phyloP scores from a whole-genome alignment of 2,888 invertebrate genomes.

The Linnaemya vulpina region DNA sequence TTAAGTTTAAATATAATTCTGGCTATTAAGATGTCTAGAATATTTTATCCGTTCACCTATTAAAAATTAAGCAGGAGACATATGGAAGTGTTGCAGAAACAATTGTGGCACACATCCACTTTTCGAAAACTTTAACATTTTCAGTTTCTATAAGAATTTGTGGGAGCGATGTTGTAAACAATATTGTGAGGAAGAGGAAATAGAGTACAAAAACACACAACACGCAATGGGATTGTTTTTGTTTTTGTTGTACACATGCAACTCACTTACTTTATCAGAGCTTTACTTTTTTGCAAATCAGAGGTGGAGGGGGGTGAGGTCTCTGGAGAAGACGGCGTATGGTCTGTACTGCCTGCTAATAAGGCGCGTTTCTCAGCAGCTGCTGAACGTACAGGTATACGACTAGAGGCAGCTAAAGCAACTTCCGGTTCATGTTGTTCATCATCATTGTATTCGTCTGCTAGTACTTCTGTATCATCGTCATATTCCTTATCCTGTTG shows the following conservation, averaged over 20 bases:
- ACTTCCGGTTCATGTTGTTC: slow-evolving; percentile 69
- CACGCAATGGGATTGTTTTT: slow-evolving; percentile 19
- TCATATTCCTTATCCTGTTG: slow-evolving; percentile 29
- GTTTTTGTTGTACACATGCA: slow-evolving; percentile 30
- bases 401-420: slow-evolving; percentile 76
- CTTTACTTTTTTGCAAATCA: slow-evolving; percentile 75
- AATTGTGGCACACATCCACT: slow-evolving; percentile 17
- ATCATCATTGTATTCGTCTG: slow-evolving; percentile 44
- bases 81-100: neutral
- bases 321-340: slow-evolving; percentile 53
- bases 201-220: neutral
- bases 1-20: slow-evolving; percentile 8
- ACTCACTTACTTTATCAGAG: slow-evolving; percentile 80
- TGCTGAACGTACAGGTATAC: slow-evolving; percentile 82
- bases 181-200: neutral
- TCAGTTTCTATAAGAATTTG: neutral
- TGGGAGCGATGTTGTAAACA: neutral
- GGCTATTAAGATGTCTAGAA: slow-evolving; percentile 29
- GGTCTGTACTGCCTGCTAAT: slow-evolving; percentile 72
- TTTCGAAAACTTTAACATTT: slow-evolving; percentile 24
- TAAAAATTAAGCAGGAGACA: neutral
- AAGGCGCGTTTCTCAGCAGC: slow-evolving; percentile 81
- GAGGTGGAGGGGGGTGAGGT: slow-evolving; percentile 48
- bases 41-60: neutral
- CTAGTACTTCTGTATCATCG: neutral